phyloP scores from a whole-genome alignment of 2,888 invertebrate species.

The Emesis furor region DNA sequence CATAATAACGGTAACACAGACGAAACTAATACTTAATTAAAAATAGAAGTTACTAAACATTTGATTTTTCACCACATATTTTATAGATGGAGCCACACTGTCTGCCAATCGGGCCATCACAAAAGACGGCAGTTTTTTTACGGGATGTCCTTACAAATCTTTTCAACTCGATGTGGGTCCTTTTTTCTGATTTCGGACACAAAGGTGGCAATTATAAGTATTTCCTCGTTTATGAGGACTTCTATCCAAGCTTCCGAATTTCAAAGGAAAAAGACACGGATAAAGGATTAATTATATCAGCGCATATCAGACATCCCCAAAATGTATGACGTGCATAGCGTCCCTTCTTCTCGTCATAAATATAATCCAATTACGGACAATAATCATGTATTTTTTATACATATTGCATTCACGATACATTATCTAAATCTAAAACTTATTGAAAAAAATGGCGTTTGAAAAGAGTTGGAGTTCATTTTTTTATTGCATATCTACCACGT shows the following conservation, averaged over 20 bases:
- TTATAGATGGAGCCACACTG: slow-evolving; percentile 84
- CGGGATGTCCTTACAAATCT: slow-evolving; percentile 82
- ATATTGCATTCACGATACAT: too few relatives aligned
- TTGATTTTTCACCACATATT: slow-evolving; percentile 30
- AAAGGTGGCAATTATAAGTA: slow-evolving; percentile 89
- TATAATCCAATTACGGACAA: too few relatives aligned
- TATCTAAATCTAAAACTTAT: too few relatives aligned
- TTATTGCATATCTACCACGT: too few relatives aligned
- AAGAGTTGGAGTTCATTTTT: too few relatives aligned
- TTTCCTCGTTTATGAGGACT: slow-evolving; percentile 83
- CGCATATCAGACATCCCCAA: background rate
- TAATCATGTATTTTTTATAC: too few relatives aligned
- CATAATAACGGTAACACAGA: too few relatives aligned
- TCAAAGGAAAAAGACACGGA: slow-evolving; percentile 82
- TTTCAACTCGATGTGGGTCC: slow-evolving; percentile 88
- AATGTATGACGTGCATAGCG: too few relatives aligned
- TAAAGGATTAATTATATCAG: slow-evolving; percentile 73
- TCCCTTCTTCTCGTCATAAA: too few relatives aligned
- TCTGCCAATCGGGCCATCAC: slow-evolving; percentile 78
- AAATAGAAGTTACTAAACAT: background rate
- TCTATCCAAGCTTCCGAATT: slow-evolving; percentile 88
- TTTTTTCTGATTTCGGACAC: slow-evolving; percentile 87
- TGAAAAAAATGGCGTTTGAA: too few relatives aligned
- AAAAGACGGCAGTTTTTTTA: slow-evolving; percentile 7
- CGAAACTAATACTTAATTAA: background rate